A percentile compares a stretch with the other conserved stretches of the same genome.
Conservation (phyloP, 2,113 vertebrate species). For the Solenodon paradoxus region DNA sequence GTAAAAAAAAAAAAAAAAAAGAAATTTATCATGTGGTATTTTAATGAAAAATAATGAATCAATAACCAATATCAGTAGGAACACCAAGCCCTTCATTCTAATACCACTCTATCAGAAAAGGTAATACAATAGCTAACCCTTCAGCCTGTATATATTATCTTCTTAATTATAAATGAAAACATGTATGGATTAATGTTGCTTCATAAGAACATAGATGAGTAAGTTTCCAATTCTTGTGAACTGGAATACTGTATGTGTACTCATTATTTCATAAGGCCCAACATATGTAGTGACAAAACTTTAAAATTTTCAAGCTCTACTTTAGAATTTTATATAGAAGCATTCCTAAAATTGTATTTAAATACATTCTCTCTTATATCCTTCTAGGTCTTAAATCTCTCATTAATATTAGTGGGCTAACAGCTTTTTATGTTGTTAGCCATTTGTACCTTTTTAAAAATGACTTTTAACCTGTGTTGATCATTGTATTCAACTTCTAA, state of each 20-base stretch:
- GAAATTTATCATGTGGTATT: conserved; percentile 12
- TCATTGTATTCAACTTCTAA: conserved; percentile 39
- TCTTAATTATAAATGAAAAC: conserved; percentile 17
- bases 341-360: conserved; percentile 24
- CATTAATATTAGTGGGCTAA: conserved; percentile 19
- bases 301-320: conserved; percentile 16
- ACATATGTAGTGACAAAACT: neutral
- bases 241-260: neutral
- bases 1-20: conserved; percentile 15
- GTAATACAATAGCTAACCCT: neutral
- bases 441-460: conserved; percentile 27
- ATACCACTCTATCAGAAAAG: neutral
- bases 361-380: conserved; percentile 4
- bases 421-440: conserved; percentile 30
- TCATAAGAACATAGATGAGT: conserved; percentile 25
- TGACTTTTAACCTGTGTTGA: conserved; percentile 51
- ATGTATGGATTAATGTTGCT: neutral
- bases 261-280: conserved; percentile 50
- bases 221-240: conserved; percentile 20
- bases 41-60: conserved; percentile 46
- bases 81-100: neutral
- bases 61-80: conserved; percentile 5
- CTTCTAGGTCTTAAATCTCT: conserved; percentile 35
- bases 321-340: conserved; percentile 45
- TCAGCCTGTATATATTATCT: neutral